phyloP scores from a whole-genome alignment of 1,140 invertebrate genomes.

The Stegodyphus dumicola region DNA sequence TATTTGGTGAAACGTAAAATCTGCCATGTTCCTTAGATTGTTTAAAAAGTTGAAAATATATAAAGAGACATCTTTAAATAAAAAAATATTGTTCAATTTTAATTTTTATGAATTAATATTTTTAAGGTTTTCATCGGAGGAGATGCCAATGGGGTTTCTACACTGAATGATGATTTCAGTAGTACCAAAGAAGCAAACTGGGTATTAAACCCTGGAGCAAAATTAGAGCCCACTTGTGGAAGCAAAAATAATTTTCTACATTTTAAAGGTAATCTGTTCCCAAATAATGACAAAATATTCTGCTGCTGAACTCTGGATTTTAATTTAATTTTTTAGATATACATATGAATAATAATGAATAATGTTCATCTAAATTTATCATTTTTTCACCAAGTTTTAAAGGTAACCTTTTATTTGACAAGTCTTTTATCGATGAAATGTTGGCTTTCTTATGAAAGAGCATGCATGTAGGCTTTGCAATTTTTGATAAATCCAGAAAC shows the following conservation, averaged over 20 bases:
- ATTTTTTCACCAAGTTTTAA: neutral
- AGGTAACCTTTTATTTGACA: no score
- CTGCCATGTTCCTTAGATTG: no score
- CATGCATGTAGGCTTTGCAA: no score
- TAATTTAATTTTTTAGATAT: neutral
- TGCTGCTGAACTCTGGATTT: neutral
- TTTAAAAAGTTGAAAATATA: no score
- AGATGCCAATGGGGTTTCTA: slow-evolving; percentile 66
- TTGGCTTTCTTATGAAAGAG: no score
- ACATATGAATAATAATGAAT: neutral
- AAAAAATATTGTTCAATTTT: no score
- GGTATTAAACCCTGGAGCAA: slow-evolving; percentile 67
- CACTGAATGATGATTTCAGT: slow-evolving; percentile 66
- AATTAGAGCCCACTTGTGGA: slow-evolving; percentile 66
- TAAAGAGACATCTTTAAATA: no score
- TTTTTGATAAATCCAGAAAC: no score
- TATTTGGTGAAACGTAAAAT: no score
- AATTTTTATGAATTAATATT: neutral
- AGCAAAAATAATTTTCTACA: slow-evolving; percentile 67
- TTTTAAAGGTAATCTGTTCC: slow-evolving; percentile 61
- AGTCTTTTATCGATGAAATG: no score
- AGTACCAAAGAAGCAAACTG: slow-evolving; percentile 66
- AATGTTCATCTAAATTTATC: neutral
- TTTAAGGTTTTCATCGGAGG: slow-evolving; percentile 69
- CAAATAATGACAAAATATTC: neutral